phyloP scores from a whole-genome alignment of 2,888 invertebrate genomes.

The Holacanthella duospinosa region DNA sequence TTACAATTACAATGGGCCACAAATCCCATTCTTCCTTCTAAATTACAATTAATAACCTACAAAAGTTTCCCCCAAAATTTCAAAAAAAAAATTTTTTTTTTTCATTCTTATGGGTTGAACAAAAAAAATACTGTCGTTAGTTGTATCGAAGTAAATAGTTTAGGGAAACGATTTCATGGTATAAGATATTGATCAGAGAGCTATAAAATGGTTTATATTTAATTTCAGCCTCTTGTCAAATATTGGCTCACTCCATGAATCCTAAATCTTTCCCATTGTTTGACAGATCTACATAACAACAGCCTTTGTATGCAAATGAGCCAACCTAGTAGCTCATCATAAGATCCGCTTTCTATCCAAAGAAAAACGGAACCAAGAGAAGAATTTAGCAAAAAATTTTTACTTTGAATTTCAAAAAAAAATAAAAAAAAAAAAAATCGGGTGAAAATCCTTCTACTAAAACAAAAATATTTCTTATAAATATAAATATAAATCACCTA shows the following conservation, averaged over 20 bases:
- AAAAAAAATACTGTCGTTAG: too few relatives aligned
- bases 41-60: too few relatives aligned
- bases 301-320: slow-evolving; percentile 1
- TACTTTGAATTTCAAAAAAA: neutral
- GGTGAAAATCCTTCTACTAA: too few relatives aligned
- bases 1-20: too few relatives aligned
- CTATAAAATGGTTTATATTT: neutral
- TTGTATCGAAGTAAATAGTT: too few relatives aligned
- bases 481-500: neutral
- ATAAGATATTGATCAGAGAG: neutral
- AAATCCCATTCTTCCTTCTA: too few relatives aligned
- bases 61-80: too few relatives aligned
- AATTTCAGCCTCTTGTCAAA: too few relatives aligned
- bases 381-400: neutral
- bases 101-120: too few relatives aligned
- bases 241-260: neutral
- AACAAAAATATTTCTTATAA: neutral
- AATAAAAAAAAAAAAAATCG: neutral
- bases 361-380: neutral
- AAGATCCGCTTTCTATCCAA: neutral
- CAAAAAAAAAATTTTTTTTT: too few relatives aligned
- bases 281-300: neutral
- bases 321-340: neutral
- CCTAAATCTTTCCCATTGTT: neutral
- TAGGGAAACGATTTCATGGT: too few relatives aligned